A percentile compares a stretch with the other conserved stretches of the same genome.
These are phyloP conservation scores for Drosophila guanche DNA, from an alignment of 1,140 invertebrate species.

Conservation along the genomic window DNA sequence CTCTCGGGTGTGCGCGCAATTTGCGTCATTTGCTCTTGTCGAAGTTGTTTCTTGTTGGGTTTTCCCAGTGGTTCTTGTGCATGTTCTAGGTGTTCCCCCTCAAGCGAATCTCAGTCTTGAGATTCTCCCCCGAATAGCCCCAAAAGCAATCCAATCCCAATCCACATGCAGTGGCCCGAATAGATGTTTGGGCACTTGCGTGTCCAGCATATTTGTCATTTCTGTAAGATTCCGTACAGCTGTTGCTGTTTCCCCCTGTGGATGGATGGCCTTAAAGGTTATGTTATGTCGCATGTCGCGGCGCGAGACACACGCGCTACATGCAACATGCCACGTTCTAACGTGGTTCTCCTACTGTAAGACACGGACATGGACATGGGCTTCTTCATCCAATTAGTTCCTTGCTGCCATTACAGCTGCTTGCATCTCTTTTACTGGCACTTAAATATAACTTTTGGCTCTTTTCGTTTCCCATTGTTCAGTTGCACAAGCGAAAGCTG, in stretches of 20 bases:
- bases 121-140: too few relatives aligned
- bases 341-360: too few relatives aligned
- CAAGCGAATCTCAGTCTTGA: constrained; percentile 44
- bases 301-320: constrained; percentile 49
- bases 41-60: constrained; percentile 28
- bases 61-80: constrained; percentile 21
- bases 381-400: too few relatives aligned
- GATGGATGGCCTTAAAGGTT: constrained; percentile 74
- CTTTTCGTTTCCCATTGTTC: too few relatives aligned
- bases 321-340: constrained; percentile 23
- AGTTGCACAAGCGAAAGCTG: too few relatives aligned
- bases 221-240: constrained; percentile 24
- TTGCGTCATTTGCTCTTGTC: constrained; percentile 68
- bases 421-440: too few relatives aligned
- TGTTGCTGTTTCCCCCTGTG: not conserved
- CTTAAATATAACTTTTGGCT: too few relatives aligned
- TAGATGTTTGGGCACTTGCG: constrained; percentile 25
- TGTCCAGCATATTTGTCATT: constrained; percentile 73
- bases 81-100: constrained; percentile 42
- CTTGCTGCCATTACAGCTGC: too few relatives aligned
- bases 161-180: too few relatives aligned
- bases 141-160: too few relatives aligned
- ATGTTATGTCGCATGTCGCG: constrained; percentile 73
- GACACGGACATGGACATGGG: too few relatives aligned
- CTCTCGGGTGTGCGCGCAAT: constrained; percentile 38